phyloP scores from a whole-genome alignment of 2,888 invertebrate genomes.

The Cerastis leucographa region DNA sequence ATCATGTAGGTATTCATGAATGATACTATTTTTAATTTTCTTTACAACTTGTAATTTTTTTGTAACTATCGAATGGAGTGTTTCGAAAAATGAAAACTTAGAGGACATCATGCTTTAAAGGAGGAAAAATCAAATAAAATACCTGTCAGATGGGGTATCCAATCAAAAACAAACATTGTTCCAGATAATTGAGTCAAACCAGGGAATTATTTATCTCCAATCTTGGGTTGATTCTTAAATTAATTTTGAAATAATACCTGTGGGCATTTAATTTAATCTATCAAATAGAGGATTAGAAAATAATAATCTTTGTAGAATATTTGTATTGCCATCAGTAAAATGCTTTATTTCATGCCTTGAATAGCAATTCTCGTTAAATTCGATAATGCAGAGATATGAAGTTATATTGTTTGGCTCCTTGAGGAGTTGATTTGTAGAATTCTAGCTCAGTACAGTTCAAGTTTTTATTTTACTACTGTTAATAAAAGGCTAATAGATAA shows the following conservation, averaged over 20 bases:
- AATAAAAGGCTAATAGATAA: neutral
- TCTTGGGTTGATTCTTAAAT: neutral
- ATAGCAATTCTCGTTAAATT: slow-evolving; percentile 17
- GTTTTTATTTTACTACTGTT: neutral
- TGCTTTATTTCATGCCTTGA: slow-evolving; percentile 47
- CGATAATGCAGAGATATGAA: slow-evolving; percentile 7
- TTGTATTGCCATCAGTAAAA: slow-evolving; percentile 23
- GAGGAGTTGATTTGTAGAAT: neutral
- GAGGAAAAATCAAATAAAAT: neutral
- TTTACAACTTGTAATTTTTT: neutral
- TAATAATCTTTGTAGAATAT: slow-evolving; percentile 16
- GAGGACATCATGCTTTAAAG: neutral
- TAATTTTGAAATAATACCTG: neutral
- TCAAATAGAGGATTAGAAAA: slow-evolving; percentile 4
- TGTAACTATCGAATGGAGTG: slow-evolving; percentile 27
- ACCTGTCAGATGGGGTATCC: neutral
- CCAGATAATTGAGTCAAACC: neutral
- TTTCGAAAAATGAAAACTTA: neutral
- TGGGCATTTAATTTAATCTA: neutral
- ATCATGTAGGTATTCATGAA: slow-evolving; percentile 33
- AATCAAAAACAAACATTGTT: neutral
- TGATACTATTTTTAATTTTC: neutral
- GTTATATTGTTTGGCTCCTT: slow-evolving; percentile 15
- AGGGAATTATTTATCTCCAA: neutral
- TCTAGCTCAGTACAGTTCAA: neutral